Conservation (phyloP, 1,140 invertebrate genomes). For the Plectrocnemia conspersa region DNA sequence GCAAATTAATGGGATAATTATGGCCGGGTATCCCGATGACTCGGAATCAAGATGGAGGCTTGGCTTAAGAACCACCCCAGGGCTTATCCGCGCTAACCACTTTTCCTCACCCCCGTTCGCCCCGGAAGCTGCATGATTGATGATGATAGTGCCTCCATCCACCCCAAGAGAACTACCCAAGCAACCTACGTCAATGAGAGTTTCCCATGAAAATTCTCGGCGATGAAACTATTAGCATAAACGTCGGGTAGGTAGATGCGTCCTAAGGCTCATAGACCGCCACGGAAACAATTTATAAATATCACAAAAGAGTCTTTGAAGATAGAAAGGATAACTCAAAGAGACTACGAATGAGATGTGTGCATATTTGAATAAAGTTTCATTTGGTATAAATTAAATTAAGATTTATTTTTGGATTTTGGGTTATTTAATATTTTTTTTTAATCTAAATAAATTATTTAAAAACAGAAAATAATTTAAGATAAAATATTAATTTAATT, state of each 20-base stretch:
- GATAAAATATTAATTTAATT: no score
- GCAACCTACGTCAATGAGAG: slow-evolving; percentile 9
- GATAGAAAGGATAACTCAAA: no score
- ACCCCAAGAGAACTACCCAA: not conserved
- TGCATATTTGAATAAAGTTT: no score
- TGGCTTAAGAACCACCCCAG: not conserved
- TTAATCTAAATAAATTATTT: no score
- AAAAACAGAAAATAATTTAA: no score
- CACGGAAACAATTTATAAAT: slow-evolving; percentile 9
- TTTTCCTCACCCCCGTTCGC: not conserved
- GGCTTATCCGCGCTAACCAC: not conserved
- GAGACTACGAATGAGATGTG: no score
- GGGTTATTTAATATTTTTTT: no score
- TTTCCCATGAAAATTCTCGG: slow-evolving; percentile 14
- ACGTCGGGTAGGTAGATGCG: slow-evolving; percentile 17
- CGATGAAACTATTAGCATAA: slow-evolving; percentile 26
- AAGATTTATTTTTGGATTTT: no score
- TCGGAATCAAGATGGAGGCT: not conserved
- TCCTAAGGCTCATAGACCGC: not conserved
- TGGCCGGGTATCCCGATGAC: slow-evolving; percentile 6
- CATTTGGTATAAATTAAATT: no score
- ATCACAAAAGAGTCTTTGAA: no score
- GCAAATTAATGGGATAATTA: slow-evolving; percentile 17
- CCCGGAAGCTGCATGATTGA: slow-evolving; percentile 18
- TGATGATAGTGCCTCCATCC: slow-evolving; percentile 18